phyloP scores from a whole-genome alignment of 2,113 vertebrate species.

The Cryptotis parvus region DNA sequence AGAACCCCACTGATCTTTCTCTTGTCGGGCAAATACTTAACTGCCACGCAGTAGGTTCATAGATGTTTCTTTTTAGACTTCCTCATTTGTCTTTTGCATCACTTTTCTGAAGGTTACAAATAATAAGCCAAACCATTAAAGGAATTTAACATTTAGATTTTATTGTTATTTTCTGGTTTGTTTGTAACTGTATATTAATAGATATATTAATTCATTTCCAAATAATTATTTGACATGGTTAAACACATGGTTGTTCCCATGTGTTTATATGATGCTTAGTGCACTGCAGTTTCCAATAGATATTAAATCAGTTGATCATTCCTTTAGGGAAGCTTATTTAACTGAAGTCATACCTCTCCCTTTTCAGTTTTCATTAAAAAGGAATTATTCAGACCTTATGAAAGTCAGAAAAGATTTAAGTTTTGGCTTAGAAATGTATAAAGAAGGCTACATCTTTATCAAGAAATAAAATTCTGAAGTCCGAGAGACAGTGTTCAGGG shows the following conservation, averaged over 20 bases:
- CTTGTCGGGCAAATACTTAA: constrained; percentile 60
- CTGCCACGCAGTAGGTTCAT: neutral
- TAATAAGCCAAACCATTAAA: constrained; percentile 41
- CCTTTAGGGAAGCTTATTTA: constrained; percentile 68
- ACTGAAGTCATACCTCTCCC: constrained; percentile 48
- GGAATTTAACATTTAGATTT: constrained; percentile 49
- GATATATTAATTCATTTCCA: constrained; percentile 28
- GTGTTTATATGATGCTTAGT: constrained; percentile 27
- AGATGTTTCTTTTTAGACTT: constrained; percentile 41
- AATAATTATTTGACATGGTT: constrained; percentile 36
- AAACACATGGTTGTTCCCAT: constrained; percentile 62
- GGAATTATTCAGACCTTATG: constrained; percentile 32
- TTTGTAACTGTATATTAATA: constrained; percentile 53
- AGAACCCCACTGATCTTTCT: constrained; percentile 62
- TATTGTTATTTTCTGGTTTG: constrained; percentile 59
- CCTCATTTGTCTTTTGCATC: constrained; percentile 4
- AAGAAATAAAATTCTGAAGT: constrained; percentile 16
- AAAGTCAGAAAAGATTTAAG: constrained; percentile 52
- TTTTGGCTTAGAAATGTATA: neutral
- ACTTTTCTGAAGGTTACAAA: constrained; percentile 4
- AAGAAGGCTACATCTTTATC: constrained; percentile 23
- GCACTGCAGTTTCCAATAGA: constrained; percentile 63
- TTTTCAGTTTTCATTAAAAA: constrained; percentile 50
- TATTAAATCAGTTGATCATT: constrained; percentile 64
- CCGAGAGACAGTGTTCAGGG: too few species aligned